Conservation (phyloP, 2,888 invertebrate genomes). For the Diarsia rubi region DNA sequence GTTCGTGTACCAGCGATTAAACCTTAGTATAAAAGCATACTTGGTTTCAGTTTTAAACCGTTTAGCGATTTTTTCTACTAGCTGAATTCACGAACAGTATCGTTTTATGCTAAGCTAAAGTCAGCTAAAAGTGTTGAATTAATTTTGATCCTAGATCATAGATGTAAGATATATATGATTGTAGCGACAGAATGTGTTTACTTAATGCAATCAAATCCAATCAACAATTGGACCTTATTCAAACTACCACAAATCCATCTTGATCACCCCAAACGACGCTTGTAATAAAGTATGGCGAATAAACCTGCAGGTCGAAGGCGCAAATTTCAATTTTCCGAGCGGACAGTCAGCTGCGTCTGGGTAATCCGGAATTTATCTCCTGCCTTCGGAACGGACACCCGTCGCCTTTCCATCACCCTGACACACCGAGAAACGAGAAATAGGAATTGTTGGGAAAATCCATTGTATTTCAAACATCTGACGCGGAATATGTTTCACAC, state of each 20-base stretch:
- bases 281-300: conserved; percentile 70
- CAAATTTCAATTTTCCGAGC: conserved; percentile 84
- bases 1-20: conserved; percentile 17
- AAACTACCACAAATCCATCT: conserved; percentile 58
- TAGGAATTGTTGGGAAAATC: conserved; percentile 71
- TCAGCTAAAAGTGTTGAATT: background rate
- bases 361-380: conserved; percentile 82
- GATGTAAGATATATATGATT: too few relatives aligned
- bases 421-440: conserved; percentile 69
- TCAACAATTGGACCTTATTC: background rate
- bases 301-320: conserved; percentile 65
- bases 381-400: conserved; percentile 76
- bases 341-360: conserved; percentile 81
- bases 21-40: conserved; percentile 20
- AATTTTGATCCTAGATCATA: background rate
- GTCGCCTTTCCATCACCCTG: conserved; percentile 83
- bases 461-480: conserved; percentile 72
- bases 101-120: background rate
- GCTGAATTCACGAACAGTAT: conserved; percentile 5
- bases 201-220: too few relatives aligned
- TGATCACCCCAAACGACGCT: conserved; percentile 62
- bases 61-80: background rate
- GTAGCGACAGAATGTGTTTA: background rate
- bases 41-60: background rate
- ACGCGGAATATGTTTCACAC: conserved; percentile 67